phyloP scores from a whole-genome alignment of 2,113 vertebrate genomes.

The Eubucco bourcierii region DNA sequence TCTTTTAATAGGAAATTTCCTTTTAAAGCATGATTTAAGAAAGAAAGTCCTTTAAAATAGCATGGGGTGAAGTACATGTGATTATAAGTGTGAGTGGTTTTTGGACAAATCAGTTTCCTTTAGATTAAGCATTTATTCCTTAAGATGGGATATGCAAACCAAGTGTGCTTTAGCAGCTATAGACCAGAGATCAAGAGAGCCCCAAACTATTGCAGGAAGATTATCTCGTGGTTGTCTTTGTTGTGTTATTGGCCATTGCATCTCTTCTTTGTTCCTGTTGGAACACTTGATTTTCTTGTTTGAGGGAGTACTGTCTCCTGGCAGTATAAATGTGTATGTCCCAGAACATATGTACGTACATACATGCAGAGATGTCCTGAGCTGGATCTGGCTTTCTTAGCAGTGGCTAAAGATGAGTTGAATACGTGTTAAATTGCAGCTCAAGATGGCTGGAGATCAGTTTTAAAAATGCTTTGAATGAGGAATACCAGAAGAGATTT shows the following conservation, averaged over 20 bases:
- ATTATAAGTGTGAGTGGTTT: background rate
- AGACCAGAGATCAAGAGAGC: background rate
- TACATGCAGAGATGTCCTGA: background rate
- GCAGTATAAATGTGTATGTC: background rate
- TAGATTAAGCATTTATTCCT: background rate
- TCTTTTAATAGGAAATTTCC: background rate
- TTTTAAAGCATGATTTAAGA: background rate
- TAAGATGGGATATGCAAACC: background rate
- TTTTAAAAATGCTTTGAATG: background rate
- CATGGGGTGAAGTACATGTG: background rate
- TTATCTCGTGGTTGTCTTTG: background rate
- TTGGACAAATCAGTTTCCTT: background rate
- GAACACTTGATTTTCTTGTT: background rate
- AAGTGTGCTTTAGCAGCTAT: background rate
- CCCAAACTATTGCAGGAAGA: background rate
- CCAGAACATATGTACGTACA: background rate
- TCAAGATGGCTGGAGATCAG: background rate
- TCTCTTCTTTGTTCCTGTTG: background rate
- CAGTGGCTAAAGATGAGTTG: background rate
- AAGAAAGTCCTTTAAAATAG: background rate
- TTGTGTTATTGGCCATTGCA: background rate
- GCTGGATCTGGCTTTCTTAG: background rate
- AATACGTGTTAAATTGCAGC: background rate
- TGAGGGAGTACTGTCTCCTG: background rate
- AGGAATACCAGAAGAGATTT: background rate